Percentiles rank a stretch among this genome's conserved stretches.
phyloP scores from a whole-genome alignment of 2,888 invertebrate genomes.

The Oscheius myriophilus region DNA sequence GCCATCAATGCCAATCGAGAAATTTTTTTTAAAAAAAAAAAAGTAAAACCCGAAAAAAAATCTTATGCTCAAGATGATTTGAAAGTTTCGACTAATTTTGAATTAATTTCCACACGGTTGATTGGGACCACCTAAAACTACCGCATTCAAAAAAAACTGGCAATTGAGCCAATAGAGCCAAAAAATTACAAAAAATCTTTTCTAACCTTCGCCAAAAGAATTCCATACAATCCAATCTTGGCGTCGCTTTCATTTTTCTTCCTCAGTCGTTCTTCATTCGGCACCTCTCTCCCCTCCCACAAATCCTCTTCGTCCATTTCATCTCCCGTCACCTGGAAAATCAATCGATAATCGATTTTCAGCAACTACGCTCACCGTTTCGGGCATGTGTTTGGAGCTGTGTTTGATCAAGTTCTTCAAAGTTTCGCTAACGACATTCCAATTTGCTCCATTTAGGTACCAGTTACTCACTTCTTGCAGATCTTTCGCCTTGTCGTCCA shows the following conservation, averaged over 20 bases:
- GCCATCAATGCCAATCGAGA: too few relatives aligned
- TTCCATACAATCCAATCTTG: conserved; percentile 33
- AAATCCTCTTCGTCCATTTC: conserved; percentile 19
- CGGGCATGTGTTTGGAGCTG: not conserved
- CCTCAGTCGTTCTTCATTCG: conserved; percentile 2
- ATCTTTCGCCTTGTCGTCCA: not conserved
- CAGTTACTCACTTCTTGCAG: conserved; percentile 4
- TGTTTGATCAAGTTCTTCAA: not conserved
- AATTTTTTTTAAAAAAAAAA: too few relatives aligned
- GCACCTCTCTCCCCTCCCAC: conserved; percentile 10
- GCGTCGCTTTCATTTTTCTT: conserved; percentile 24
- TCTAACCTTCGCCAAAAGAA: conserved; percentile 42
- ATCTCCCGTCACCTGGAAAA: conserved; percentile 4
- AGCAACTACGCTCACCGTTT: not conserved
- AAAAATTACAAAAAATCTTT: too few relatives aligned
- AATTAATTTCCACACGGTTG: too few relatives aligned
- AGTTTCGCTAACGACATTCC: not conserved
- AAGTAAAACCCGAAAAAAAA: too few relatives aligned
- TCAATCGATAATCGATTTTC: too few relatives aligned
- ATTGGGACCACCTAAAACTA: too few relatives aligned
- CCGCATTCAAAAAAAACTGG: too few relatives aligned
- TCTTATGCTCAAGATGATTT: too few relatives aligned
- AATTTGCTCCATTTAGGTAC: conserved; percentile 21
- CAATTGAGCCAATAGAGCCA: too few relatives aligned
- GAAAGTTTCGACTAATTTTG: too few relatives aligned